Conservation (phyloP, 2,797 vertebrate species). For the Acanthornis magna region DNA sequence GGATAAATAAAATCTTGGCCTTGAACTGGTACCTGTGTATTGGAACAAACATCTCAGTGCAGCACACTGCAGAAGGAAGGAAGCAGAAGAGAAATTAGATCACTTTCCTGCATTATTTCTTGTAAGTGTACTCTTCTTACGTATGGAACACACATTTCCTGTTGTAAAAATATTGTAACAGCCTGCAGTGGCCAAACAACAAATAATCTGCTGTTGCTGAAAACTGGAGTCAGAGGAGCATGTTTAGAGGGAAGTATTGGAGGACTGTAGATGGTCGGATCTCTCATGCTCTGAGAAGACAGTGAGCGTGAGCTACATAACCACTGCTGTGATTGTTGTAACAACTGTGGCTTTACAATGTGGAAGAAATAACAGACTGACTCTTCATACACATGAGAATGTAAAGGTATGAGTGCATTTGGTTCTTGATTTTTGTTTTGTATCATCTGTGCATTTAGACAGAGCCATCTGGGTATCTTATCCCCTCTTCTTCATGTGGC, state of each 20-base stretch:
- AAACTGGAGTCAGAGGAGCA: neutral
- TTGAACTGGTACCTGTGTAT: constrained; percentile 24
- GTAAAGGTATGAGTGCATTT: neutral
- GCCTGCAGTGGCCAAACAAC: neutral
- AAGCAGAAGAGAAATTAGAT: constrained; percentile 57
- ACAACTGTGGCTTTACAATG: neutral
- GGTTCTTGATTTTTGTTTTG: neutral
- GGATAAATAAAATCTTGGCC: constrained; percentile 39
- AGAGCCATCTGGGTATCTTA: neutral
- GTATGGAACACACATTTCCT: constrained; percentile 52
- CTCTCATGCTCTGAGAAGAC: neutral
- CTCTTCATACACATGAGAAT: neutral
- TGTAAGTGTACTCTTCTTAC: constrained; percentile 10
- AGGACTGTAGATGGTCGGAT: neutral
- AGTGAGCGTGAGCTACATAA: neutral
- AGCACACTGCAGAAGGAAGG: constrained; percentile 48
- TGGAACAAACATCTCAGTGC: constrained; percentile 44
- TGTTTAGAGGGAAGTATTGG: neutral
- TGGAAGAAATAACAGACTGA: neutral
- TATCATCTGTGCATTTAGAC: neutral
- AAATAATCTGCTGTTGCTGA: neutral
- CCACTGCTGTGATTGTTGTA: neutral
- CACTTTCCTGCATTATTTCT: constrained; percentile 52
- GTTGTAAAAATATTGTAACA: constrained; percentile 14
- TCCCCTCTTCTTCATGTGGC: neutral